These are phyloP conservation scores for Lagopus leucura DNA, from an alignment of 2,113 vertebrate species.

Conservation along the genomic window DNA sequence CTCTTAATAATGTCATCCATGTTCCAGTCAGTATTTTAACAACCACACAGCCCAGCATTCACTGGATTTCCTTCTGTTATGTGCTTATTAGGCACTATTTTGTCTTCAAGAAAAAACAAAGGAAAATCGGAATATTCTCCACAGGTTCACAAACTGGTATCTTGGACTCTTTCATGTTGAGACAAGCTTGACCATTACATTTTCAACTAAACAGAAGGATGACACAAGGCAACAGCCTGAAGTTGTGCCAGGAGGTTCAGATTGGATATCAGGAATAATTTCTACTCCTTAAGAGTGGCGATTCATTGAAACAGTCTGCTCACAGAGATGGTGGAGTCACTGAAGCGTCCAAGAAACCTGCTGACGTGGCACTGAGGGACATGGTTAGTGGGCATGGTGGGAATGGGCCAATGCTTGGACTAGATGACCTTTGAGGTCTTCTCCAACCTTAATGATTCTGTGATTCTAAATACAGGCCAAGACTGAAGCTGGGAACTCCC, in stretches of 20 bases:
- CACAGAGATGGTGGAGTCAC: too few species aligned
- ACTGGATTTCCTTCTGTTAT: accelerated
- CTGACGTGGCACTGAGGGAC: too few species aligned
- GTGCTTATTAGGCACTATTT: accelerated
- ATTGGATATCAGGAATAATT: too few species aligned
- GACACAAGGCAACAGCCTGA: too few species aligned
- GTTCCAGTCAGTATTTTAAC: accelerated
- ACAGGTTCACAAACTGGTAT: neutral
- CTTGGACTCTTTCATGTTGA: accelerated
- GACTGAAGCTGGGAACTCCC: accelerated
- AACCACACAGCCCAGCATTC: accelerated
- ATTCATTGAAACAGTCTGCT: too few species aligned
- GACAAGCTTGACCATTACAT: accelerated
- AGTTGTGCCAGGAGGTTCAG: too few species aligned
- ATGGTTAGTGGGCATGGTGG: too few species aligned
- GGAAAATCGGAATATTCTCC: accelerated
- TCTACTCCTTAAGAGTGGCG: too few species aligned
- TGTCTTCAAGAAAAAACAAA: accelerated
- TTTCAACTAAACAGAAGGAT: accelerated
- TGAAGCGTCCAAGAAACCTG: too few species aligned
- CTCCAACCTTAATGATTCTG: too few species aligned
- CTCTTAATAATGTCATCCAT: neutral
- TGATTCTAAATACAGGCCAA: accelerated
- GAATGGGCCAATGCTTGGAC: too few species aligned
- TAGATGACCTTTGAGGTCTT: too few species aligned